A percentile compares a stretch with the other conserved stretches of the same genome.
Conservation (phyloP, 2,888 invertebrate species). For the Stenichneumon culpator region DNA sequence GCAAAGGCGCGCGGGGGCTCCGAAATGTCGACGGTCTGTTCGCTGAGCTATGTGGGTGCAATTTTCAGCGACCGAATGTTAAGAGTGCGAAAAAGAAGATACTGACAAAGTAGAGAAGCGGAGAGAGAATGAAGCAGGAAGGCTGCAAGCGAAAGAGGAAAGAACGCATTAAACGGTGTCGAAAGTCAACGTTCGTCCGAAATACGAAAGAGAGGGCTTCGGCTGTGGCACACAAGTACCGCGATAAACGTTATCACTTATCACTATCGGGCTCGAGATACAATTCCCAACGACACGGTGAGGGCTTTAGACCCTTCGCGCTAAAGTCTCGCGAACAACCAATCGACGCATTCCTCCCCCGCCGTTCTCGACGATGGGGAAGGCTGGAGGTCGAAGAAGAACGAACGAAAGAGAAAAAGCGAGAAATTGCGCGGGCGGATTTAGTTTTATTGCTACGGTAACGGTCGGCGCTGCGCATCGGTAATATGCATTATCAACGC, state of each 20-base stretch:
- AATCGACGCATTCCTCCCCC: slow-evolving; percentile 28
- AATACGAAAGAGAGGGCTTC: slow-evolving; percentile 17
- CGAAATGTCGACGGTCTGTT: slow-evolving; percentile 47
- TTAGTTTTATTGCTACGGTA: slow-evolving; percentile 72
- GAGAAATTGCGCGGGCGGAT: slow-evolving; percentile 61
- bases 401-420: slow-evolving; percentile 60
- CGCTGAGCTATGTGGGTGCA: slow-evolving; percentile 43
- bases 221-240: slow-evolving; percentile 64
- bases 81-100: not conserved
- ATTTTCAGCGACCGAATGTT: slow-evolving; percentile 28
- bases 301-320: slow-evolving; percentile 61
- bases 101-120: not conserved
- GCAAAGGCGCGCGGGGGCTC: slow-evolving; percentile 40
- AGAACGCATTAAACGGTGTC: slow-evolving; percentile 30
- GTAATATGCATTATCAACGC: slow-evolving; percentile 75
- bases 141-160: slow-evolving; percentile 10
- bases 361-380: slow-evolving; percentile 15
- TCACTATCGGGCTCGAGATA: slow-evolving; percentile 42
- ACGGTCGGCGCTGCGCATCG: slow-evolving; percentile 68
- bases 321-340: slow-evolving; percentile 57
- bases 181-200: slow-evolving; percentile 23
- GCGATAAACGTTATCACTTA: slow-evolving; percentile 66
- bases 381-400: not conserved
- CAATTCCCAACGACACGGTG: slow-evolving; percentile 53
- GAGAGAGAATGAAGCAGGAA: slow-evolving; percentile 14